Base-by-base conservation (phyloP, 1,140 invertebrate species). In the Grapholita molesta region DNA sequence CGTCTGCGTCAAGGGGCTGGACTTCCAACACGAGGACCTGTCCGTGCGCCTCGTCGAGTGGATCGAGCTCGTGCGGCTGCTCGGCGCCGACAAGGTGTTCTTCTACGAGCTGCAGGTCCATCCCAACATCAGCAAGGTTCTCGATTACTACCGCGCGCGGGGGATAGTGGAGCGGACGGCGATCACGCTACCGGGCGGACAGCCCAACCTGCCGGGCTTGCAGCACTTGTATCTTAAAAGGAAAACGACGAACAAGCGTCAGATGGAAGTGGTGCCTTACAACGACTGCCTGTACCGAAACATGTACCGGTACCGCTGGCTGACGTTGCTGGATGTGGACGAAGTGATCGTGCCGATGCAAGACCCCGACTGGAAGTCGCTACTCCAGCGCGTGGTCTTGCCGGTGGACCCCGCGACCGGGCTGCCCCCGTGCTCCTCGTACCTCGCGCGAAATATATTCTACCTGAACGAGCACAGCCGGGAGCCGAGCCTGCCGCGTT, bases 261-360 rank as follows among this genome's bases (percentile, higher is more conserved):
- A 99, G 82, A 98, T 99, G 88, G 98, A 99, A 87, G 93, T 99
- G 38, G 98, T 99, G 75, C 98, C 98, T 0, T 99, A 99, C 92
- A 99, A 99, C 88, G 98, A 99, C 84, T 99, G 98, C 82, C 93
- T 99, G 3, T 99, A 99, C 91, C 96, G 98, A 77, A 97, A 98
- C 83, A 94, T 98, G 90, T 98, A 98, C 83, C 93, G 95, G 42
- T 99, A 98, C 85, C 95, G 97, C 66, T 98, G 98, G 90, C 95
- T 99, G 30, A 97, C 96, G 0, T 91, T 99, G 11, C 90, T 99
- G 21, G 98, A 99, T 81, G 97, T 97, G 35, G 98, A 99, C 86
- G 98, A 99, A 88, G 96, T 99, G 35, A 98, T 99, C 71, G 97
- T 99, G 95, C 98, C 98, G 1, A 92, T 98, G 21, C 94, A 95